phyloP scores from a whole-genome alignment of 2,797 vertebrate genomes.

The Notamacropus eugenii region DNA sequence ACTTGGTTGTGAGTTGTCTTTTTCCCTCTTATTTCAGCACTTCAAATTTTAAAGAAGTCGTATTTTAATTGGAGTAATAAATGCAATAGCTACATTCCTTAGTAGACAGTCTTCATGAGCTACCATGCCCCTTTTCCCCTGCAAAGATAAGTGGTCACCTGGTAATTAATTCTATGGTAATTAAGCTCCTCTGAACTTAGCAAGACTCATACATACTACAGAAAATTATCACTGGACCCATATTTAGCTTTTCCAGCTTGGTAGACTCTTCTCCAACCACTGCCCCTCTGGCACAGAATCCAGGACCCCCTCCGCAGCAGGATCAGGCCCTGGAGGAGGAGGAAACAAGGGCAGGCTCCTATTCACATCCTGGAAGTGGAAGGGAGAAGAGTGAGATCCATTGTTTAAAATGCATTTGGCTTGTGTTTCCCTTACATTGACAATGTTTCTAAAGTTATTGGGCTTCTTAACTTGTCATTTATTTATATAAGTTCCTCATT shows the following conservation, averaged over 20 bases:
- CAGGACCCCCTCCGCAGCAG: background rate
- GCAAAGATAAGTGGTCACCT: background rate
- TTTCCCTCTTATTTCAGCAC: background rate
- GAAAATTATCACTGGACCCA: background rate
- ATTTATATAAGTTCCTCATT: background rate
- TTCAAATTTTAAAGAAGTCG: background rate
- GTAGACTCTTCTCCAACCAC: background rate
- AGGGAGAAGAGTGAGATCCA: background rate
- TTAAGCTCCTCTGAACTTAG: background rate
- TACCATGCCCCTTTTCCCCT: background rate
- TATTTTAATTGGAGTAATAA: background rate
- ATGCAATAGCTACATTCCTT: background rate
- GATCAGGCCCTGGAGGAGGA: background rate
- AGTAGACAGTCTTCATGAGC: background rate
- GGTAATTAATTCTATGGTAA: background rate
- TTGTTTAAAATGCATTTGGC: background rate
- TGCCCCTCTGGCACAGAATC: background rate
- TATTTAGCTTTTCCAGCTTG: background rate
- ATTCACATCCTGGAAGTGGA: background rate
- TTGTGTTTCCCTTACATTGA: background rate
- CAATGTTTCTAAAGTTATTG: background rate
- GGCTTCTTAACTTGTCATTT: background rate
- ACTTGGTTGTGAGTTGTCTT: background rate
- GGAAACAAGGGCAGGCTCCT: background rate
- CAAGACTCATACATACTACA: background rate